Evolutionary conservation across 2,113 vertebrate genomes (phyloP), one percentile per base, ranked within the genome.

Genomic region (Pionites leucogaster): DNA sequence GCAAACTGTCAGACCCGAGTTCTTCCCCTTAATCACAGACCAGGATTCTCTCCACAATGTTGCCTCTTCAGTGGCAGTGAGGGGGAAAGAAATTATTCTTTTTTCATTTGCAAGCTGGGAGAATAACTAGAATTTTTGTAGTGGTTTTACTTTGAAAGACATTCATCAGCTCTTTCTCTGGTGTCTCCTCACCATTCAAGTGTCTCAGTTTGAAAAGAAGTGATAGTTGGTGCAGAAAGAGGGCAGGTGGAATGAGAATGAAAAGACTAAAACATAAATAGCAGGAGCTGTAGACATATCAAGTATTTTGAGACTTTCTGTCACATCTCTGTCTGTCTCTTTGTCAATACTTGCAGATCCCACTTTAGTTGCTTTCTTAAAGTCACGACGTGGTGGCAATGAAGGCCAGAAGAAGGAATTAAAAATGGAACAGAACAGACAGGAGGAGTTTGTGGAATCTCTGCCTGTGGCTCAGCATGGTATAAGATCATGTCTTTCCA

Each of bases 351-450:
- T 97, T 95, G 79, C 96, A 99, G 99, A 99, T 98, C 98, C 99
- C 62, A 97, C 96, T 96, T 94, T 99, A 84, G 98, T 99, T 87
- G 98, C 99, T 86, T 99, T 99, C 95, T 96, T 99, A 83, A 98
- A 97, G 96, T 98, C 99, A 90, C 97, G 71, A 25, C 95, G 95
- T 90, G 22, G 6, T 63, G 71, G 79, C 76, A 70, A 4, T 17
- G 67, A 91, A 96, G 95, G 92, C 75, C 95, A 96, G 97, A 92
- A 96, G 76, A 95, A 86, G 42, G 79, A 94, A 62, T 86, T 96
- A 33, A 72, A 92, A 95, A 72, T n/a, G 35, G 75, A 97, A 86
- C 87, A 69, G 49, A 96, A 84, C 78, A 97, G 33, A 74, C 33
- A 1, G 5, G 86, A 79, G 85, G 72, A 95, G 33, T 82, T 27